phyloP scores from a whole-genome alignment of 2,888 invertebrate species.

The Phyllotreta striolata region DNA sequence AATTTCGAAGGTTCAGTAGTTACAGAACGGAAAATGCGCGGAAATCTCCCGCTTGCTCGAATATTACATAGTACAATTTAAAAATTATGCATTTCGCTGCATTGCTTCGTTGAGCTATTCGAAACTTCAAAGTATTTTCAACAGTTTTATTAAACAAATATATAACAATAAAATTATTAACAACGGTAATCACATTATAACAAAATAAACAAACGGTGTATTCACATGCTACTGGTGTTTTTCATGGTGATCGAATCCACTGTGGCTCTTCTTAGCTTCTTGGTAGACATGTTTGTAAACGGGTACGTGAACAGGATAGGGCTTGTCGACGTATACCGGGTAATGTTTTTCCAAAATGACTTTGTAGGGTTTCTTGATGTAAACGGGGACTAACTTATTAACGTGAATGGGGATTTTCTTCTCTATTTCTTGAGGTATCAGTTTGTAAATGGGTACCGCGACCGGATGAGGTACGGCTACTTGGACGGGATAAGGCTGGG shows the following conservation, averaged over 20 bases:
- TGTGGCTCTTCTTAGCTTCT: conserved; percentile 35
- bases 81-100: too few relatives aligned
- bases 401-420: conserved; percentile 78
- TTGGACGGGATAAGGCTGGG: conserved; percentile 78
- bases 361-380: conserved; percentile 77
- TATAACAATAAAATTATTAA: conserved; percentile 13
- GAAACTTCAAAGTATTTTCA: background rate
- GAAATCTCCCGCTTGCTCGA: background rate
- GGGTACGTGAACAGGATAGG: conserved; percentile 77
- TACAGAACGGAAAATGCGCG: too few relatives aligned
- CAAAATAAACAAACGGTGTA: conserved; percentile 3
- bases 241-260: conserved; percentile 31
- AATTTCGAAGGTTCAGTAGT: background rate
- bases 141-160: conserved; percentile 4
- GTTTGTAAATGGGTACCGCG: conserved; percentile 76
- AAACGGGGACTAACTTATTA: conserved; percentile 75
- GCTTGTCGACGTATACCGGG: conserved; percentile 70
- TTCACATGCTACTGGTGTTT: background rate
- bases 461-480: conserved; percentile 76
- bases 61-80: too few relatives aligned
- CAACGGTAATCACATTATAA: conserved; percentile 18
- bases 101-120: background rate
- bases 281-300: conserved; percentile 76
- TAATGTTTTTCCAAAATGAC: conserved; percentile 79
- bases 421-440: conserved; percentile 75